Base-by-base conservation (phyloP, 2,888 invertebrate genomes). In the Eilema sororculum region DNA sequence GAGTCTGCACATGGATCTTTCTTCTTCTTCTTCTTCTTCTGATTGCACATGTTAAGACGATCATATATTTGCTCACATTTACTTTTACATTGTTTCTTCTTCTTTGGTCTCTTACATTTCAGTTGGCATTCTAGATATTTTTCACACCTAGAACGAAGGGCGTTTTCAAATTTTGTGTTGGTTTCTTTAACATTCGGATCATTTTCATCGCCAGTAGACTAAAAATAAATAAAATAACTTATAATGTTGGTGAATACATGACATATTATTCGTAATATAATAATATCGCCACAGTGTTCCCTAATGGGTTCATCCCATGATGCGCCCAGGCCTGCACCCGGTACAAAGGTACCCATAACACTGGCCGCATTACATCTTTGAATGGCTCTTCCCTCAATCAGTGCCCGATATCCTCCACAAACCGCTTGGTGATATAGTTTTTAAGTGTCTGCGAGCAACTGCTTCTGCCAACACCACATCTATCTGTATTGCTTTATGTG, bases 121-220 rank as follows among this genome's bases (percentile, higher is more conserved):
- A 60, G 13, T 33, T 67, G 33, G 16, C 72, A 75, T 24, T 67
- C 25, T 22, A 82, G 67, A n/a, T 2, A 85, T 65, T 72, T 78
- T 2, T 62, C 56, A 59, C 91, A 90, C 16, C 87, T 75, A 0
- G 77, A 60, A 0, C 86, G 78, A 0, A 91, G 79, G 0, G 87
- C 84, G 6, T 28, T 28, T 33, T 65, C 30, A 16, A 72, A 72
- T 56, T 62, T 65, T 3, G 28, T 2, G 30, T 72, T 72, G 12
- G 60, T 46, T 41, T 72, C 46, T 61, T 10, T 22, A 46, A 72
- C 68, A 4, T 0, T 13, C 2, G 72, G 72, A 24, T 72, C 65
- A n/a, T 65, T 68, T 68, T 68, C 25, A 28, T 72, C 65, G 22
- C 72, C 72, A 10, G 68, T 65, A 3, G 68, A 65, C 72, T 72